phyloP scores from a whole-genome alignment of 64 coral and sea anemone species.

The Montipora efflorescens region DNA sequence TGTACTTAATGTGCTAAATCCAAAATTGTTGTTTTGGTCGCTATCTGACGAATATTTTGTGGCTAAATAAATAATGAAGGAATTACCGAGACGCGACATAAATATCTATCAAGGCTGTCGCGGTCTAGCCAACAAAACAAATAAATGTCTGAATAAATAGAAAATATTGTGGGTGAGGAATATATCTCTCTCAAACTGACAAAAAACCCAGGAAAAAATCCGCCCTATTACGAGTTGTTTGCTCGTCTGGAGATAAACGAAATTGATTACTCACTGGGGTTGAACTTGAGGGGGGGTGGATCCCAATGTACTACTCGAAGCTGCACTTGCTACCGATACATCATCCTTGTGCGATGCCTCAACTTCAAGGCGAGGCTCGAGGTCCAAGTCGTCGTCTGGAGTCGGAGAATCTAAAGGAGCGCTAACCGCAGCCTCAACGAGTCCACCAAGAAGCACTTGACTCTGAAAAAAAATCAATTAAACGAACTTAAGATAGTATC shows the following conservation, averaged over 20 bases:
- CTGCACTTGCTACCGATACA: conserved; percentile 10
- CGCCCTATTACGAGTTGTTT: background rate
- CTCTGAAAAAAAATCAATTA: background rate
- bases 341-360: conserved; percentile 7
- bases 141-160: too few relatives aligned
- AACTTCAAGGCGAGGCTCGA: conserved; percentile 25
- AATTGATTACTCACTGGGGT: conserved; percentile 11
- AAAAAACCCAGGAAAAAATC: background rate
- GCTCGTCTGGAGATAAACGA: too few relatives aligned
- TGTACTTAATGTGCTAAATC: background rate
- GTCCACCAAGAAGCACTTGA: conserved; percentile 2
- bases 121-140: too few relatives aligned
- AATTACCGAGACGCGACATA: too few relatives aligned
- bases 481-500: background rate
- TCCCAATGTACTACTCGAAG: conserved; percentile 45
- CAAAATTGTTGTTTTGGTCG: too few relatives aligned
- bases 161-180: too few relatives aligned
- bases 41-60: too few relatives aligned
- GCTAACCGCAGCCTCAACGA: conserved; percentile 37
- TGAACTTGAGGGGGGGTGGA: conserved; percentile 57
- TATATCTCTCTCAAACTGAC: too few relatives aligned
- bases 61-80: too few relatives aligned
- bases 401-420: conserved; percentile 2
- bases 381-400: conserved; percentile 9
- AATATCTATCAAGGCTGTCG: too few relatives aligned